Conservation (phyloP, 2,888 invertebrate genomes). For the Zaprionus lineosus region DNA sequence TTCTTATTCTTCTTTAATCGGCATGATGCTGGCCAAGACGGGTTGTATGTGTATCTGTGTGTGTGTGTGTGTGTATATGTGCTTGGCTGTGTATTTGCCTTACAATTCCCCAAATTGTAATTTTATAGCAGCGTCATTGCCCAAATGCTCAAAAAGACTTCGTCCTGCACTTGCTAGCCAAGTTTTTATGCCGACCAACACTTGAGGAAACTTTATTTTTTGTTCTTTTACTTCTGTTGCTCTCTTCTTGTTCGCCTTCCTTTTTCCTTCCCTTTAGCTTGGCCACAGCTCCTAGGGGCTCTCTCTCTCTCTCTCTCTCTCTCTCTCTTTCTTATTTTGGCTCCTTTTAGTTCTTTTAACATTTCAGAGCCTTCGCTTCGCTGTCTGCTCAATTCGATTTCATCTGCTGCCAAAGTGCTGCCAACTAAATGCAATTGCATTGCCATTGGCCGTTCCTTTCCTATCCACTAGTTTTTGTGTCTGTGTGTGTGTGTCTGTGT, state of each 20-base stretch:
- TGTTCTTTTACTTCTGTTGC: background rate
- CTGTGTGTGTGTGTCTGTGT: background rate
- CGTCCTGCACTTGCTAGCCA: slow-evolving; percentile 33
- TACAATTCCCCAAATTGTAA: slow-evolving; percentile 76
- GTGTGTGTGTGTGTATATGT: slow-evolving; percentile 8
- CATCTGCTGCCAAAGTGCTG: slow-evolving; percentile 61
- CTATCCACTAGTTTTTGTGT: too few relatives aligned
- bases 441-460: slow-evolving; percentile 48
- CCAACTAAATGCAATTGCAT: slow-evolving; percentile 72
- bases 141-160: slow-evolving; percentile 75
- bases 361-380: slow-evolving; percentile 27
- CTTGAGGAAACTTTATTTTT: slow-evolving; percentile 35
- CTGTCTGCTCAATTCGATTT: slow-evolving; percentile 69
- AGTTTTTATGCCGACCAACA: slow-evolving; percentile 49
- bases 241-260: background rate
- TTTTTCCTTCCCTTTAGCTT: slow-evolving; percentile 17
- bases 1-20: slow-evolving; percentile 12
- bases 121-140: slow-evolving; percentile 76
- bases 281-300: slow-evolving; percentile 17
- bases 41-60: slow-evolving; percentile 17
- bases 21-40: slow-evolving; percentile 55
- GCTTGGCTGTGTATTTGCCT: slow-evolving; percentile 61
- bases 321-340: slow-evolving; percentile 14
- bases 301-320: background rate
- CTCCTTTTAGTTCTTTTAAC: slow-evolving; percentile 35